Evolutionary conservation across 2,797 vertebrate genomes (phyloP).

Genomic region (Gadopsis bispinosus): DNA sequence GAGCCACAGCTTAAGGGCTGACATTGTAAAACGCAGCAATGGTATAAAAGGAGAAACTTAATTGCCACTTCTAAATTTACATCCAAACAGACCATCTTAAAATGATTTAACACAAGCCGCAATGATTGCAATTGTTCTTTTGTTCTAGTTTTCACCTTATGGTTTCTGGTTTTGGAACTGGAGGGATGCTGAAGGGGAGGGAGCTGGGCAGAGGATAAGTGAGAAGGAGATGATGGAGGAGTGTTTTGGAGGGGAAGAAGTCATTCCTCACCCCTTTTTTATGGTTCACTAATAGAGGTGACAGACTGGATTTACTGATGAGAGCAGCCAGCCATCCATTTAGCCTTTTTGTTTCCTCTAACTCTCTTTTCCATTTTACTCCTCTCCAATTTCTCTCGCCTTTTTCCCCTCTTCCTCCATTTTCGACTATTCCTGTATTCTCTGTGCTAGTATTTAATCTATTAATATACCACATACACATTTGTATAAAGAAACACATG

Average conservation of each 20-base stretch:
- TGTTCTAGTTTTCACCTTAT: constrained; percentile 2
- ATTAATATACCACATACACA: constrained; percentile 14
- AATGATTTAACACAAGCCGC: constrained; percentile 5
- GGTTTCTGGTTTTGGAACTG: constrained; percentile 13
- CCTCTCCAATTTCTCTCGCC: not conserved
- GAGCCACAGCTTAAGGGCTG: not conserved
- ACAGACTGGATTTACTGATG: constrained; percentile 42
- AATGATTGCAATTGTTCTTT: constrained; percentile 14
- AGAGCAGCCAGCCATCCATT: constrained; percentile 16
- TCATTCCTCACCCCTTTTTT: constrained; percentile 35
- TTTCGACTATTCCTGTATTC: not conserved
- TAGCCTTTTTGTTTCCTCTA: constrained; percentile 19
- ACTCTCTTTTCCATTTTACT: not conserved
- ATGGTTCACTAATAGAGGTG: constrained; percentile 41
- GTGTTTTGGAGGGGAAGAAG: constrained; percentile 24
- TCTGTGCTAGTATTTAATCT: constrained; percentile 3
- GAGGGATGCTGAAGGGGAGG: not conserved
- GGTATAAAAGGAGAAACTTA: constrained; percentile 47
- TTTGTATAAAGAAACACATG: constrained; percentile 20
- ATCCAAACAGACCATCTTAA: constrained; percentile 25
- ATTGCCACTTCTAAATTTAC: constrained; percentile 55
- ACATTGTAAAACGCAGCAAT: constrained; percentile 2
- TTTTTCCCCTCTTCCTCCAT: not conserved
- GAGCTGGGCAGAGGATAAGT: not conserved
- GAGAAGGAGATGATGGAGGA: constrained; percentile 29